A percentile compares a stretch with the other conserved stretches of the same genome.
Conservation (phyloP, 2,797 vertebrate genomes). For the Lepilemur septentrionalis region DNA sequence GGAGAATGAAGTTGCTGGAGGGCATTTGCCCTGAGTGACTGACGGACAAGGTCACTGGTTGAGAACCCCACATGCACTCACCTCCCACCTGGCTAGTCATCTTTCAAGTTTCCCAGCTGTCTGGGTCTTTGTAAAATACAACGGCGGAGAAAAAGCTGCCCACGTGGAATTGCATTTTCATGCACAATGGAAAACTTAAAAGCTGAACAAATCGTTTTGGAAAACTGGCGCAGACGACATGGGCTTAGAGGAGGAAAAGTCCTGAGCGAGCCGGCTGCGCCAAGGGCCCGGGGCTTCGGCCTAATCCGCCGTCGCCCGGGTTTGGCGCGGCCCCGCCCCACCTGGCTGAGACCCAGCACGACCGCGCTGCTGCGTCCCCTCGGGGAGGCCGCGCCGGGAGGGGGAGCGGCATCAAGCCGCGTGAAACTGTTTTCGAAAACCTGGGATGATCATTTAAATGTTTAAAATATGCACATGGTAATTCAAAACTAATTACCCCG, state of each 20-base stretch:
- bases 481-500: constrained; percentile 83
- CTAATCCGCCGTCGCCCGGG: constrained; percentile 76
- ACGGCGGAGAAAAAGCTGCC: background rate
- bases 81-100: constrained; percentile 4
- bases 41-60: background rate
- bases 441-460: constrained; percentile 71
- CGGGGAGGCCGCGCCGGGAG: background rate
- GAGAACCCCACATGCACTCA: background rate
- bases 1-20: background rate
- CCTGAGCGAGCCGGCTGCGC: constrained; percentile 65
- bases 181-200: constrained; percentile 77
- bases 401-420: constrained; percentile 29
- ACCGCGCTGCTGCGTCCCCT: background rate
- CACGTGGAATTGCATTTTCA: constrained; percentile 79
- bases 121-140: constrained; percentile 60
- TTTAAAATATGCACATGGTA: constrained; percentile 80
- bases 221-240: constrained; percentile 64
- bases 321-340: constrained; percentile 68
- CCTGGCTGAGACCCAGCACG: constrained; percentile 16
- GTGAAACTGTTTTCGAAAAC: constrained; percentile 68
- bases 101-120: constrained; percentile 37
- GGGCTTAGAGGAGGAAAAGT: constrained; percentile 69
- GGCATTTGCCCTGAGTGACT: background rate
- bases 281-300: constrained; percentile 63
- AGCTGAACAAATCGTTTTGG: constrained; percentile 79